Percentiles rank a stretch among this genome's conserved stretches.
phyloP scores from a whole-genome alignment of 2,797 vertebrate genomes.

The Chloroceryle inda region DNA sequence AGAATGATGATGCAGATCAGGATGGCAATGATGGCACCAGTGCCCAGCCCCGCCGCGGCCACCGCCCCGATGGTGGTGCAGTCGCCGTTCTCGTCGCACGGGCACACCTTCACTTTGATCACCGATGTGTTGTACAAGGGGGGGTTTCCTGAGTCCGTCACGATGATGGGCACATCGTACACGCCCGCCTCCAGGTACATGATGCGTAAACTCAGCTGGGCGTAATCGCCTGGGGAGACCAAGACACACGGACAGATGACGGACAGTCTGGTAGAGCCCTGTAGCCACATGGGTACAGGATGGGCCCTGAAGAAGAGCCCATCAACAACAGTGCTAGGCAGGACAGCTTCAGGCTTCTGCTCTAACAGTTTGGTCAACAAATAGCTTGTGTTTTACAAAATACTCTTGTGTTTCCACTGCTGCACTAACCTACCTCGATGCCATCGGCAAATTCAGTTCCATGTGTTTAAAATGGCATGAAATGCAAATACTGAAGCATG shows the following conservation, averaged over 20 bases:
- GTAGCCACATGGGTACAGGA: not conserved
- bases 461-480: accelerated
- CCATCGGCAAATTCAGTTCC: not conserved
- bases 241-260: not conserved
- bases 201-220: conserved; percentile 88
- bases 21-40: conserved; percentile 93
- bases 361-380: not conserved
- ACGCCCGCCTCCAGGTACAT: conserved; percentile 92
- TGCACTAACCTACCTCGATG: not conserved
- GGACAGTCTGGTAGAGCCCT: not conserved
- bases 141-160: conserved; percentile 94
- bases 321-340: not conserved
- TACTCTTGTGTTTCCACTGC: not conserved
- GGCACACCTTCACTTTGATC: conserved; percentile 96
- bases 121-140: conserved; percentile 90
- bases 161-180: conserved; percentile 91
- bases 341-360: not conserved
- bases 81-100: conserved; percentile 92
- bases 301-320: not conserved
- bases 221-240: conserved; percentile 86
- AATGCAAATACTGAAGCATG: not conserved
- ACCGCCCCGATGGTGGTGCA: conserved; percentile 91
- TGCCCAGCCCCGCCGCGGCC: conserved; percentile 90
- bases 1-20: conserved; percentile 93
- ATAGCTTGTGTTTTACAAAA: not conserved